Evolutionary conservation across 2,888 invertebrate genomes (phyloP).

Genomic region (Chromoteleia sp.): DNA sequence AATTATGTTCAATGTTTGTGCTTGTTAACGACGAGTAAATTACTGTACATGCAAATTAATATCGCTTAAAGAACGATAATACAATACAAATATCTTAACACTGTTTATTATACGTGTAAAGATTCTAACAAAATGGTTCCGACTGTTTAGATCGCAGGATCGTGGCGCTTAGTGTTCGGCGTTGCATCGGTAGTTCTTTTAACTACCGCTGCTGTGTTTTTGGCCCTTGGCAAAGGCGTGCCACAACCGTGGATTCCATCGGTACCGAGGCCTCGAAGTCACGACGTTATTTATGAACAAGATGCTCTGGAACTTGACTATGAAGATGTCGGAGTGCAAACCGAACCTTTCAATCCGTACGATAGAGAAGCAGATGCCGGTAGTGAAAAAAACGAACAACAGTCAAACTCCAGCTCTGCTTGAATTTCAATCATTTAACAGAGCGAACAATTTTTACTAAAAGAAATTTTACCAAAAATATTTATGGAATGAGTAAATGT

Average conservation of each 20-base stretch:
- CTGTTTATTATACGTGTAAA: background rate
- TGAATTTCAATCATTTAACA: background rate
- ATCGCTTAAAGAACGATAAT: background rate
- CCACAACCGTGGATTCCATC: conserved; percentile 87
- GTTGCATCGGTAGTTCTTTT: conserved; percentile 86
- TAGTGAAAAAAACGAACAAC: conserved; percentile 75
- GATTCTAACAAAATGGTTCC: no score
- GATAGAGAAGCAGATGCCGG: conserved; percentile 77
- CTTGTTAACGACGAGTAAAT: conserved; percentile 10
- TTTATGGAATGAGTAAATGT: no score
- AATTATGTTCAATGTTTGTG: conserved; percentile 22
- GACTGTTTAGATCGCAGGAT: conserved; percentile 85
- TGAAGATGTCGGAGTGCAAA: conserved; percentile 83
- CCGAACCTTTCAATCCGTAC: conserved; percentile 81
- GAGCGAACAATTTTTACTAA: no score
- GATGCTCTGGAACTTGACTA: conserved; percentile 82
- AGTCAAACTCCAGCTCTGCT: conserved; percentile 75
- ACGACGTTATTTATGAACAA: conserved; percentile 83
- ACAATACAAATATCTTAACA: no score
- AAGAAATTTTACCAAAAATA: no score
- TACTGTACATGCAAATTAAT: background rate
- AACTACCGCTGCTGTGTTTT: conserved; percentile 86
- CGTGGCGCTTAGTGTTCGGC: conserved; percentile 87
- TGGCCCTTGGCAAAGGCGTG: conserved; percentile 87
- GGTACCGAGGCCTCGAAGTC: conserved; percentile 82